phyloP scores from a whole-genome alignment of 2,888 invertebrate genomes.

The Napeogenes inachia region DNA sequence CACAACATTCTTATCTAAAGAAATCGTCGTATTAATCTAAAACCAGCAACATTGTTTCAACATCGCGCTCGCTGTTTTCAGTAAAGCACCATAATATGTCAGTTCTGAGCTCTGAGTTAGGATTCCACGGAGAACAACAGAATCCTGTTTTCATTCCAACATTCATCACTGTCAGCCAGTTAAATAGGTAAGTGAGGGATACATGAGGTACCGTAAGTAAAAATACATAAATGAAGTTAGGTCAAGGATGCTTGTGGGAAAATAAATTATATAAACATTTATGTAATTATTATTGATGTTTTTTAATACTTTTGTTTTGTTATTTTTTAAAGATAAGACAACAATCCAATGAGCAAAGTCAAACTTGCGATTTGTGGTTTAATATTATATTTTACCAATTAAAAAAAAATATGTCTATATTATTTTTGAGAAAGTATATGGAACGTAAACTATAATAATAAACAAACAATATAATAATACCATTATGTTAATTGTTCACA shows the following conservation, averaged over 20 bases:
- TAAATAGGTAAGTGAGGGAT: constrained; percentile 2
- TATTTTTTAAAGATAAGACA: no score
- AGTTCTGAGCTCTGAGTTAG: constrained; percentile 6
- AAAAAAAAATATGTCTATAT: no score
- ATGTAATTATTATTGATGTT: not conserved
- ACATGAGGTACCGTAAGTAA: not conserved
- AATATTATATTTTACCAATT: no score
- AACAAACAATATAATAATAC: no score
- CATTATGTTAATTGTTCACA: no score
- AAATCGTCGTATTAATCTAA: constrained; percentile 4
- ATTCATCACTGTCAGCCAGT: constrained; percentile 6
- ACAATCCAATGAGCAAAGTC: no score
- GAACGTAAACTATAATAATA: no score
- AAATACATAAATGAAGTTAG: not conserved
- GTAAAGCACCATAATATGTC: constrained; percentile 7
- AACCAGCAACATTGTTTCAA: constrained; percentile 8
- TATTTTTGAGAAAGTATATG: no score
- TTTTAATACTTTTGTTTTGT: not conserved
- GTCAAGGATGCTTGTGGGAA: not conserved
- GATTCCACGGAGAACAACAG: constrained; percentile 7
- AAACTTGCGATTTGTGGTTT: no score
- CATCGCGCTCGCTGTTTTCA: constrained; percentile 2
- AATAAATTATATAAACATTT: not conserved
- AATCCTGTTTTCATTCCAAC: constrained; percentile 7
- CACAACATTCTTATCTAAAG: constrained; percentile 1